These are phyloP conservation scores for Oppia nitens DNA, from an alignment of 1,140 invertebrate genomes.

Conservation along the genomic window DNA sequence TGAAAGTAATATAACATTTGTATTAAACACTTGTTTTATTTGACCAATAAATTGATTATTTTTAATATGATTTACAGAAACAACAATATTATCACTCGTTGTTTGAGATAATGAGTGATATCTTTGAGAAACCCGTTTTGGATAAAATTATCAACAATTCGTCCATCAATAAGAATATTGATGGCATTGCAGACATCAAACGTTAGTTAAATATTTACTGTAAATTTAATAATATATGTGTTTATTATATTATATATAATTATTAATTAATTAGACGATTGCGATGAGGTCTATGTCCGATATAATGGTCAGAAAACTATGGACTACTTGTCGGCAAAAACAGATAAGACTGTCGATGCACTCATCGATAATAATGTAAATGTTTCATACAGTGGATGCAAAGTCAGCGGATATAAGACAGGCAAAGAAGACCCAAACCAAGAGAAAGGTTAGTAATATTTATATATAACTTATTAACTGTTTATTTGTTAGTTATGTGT, in stretches of 20 bases:
- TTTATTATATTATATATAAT: not conserved
- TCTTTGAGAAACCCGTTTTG: too few relatives aligned
- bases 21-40: not conserved
- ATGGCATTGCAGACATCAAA: constrained; percentile 7
- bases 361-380: not conserved
- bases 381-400: not conserved
- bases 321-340: constrained; percentile 2
- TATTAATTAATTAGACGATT: not conserved
- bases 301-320: not conserved
- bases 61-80: too few relatives aligned
- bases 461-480: not conserved
- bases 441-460: not conserved
- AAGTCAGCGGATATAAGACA: not conserved
- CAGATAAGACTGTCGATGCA: not conserved
- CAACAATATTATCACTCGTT: not conserved
- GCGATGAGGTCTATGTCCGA: not conserved
- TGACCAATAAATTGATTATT: too few relatives aligned
- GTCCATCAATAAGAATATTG: not conserved
- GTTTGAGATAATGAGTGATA: constrained; percentile 4
- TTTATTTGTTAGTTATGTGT: too few relatives aligned
- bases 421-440: not conserved
- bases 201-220: too few relatives aligned
- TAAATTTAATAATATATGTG: constrained; percentile 10
- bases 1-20: too few relatives aligned
- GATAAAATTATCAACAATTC: not conserved